Percentiles rank a stretch among this genome's conserved stretches.
These are phyloP conservation scores for Acleris laterana DNA, from an alignment of 2,888 invertebrate species.

Conservation along the genomic window DNA sequence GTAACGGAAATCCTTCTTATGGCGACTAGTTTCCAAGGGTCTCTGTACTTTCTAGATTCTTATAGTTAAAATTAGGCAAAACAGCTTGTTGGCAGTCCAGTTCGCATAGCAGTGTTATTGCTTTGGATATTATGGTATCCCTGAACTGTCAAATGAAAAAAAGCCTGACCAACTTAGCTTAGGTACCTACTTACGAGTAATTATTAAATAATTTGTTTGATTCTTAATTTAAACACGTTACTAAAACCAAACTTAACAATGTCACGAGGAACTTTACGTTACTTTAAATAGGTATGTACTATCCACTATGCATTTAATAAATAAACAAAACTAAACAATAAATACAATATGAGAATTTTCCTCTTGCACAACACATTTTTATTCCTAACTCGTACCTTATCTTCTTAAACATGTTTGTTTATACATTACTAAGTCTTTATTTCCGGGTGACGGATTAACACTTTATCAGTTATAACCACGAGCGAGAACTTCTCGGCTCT, in stretches of 20 bases:
- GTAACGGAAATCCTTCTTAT: not conserved
- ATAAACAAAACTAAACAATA: not conserved
- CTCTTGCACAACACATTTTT: slow-evolving; percentile 3
- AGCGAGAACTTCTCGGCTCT: slow-evolving; percentile 6
- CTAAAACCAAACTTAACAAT: not conserved
- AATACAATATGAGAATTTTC: slow-evolving; percentile 4
- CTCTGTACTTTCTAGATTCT: not conserved
- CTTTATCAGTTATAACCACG: slow-evolving; percentile 2
- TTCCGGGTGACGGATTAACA: slow-evolving; percentile 11
- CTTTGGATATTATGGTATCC: too few species aligned
- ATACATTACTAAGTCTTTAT: slow-evolving; percentile 1
- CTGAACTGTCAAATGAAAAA: too few species aligned
- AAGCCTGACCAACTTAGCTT: too few species aligned
- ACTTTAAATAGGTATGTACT: not conserved
- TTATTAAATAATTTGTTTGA: not conserved
- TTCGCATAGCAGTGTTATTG: too few species aligned
- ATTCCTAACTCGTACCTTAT: not conserved
- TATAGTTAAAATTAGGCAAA: not conserved
- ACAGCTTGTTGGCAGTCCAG: not conserved
- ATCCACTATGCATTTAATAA: not conserved
- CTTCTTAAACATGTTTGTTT: not conserved
- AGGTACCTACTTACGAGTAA: too few species aligned
- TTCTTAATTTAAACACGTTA: not conserved
- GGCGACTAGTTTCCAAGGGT: slow-evolving; percentile 2
- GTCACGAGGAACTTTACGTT: not conserved